Percentiles rank a stretch among this genome's conserved stretches.
These are phyloP conservation scores for Meriones psammophilus DNA, from an alignment of 2,797 vertebrate genomes.

Conservation along the genomic window DNA sequence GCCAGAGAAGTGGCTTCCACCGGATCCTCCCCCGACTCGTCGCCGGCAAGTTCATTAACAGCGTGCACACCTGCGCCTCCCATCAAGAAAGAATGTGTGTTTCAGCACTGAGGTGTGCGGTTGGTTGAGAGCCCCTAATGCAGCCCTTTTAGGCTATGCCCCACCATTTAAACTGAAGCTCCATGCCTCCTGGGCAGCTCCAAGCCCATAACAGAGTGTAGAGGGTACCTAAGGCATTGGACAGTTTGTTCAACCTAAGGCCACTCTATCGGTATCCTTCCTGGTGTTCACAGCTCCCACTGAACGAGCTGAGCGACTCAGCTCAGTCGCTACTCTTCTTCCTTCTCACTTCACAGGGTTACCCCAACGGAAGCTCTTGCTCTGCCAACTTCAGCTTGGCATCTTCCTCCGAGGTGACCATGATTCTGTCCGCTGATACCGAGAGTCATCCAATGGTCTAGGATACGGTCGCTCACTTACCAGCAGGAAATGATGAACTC, in stretches of 20 bases:
- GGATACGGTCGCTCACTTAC: background rate
- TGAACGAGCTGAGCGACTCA: background rate
- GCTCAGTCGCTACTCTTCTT: background rate
- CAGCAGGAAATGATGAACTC: background rate
- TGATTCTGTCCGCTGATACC: background rate
- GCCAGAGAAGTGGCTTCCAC: background rate
- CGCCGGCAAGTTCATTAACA: background rate
- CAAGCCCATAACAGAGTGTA: background rate
- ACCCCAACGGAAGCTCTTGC: background rate
- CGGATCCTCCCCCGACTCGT: background rate
- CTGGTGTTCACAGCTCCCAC: background rate
- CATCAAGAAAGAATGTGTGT: background rate
- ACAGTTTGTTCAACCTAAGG: background rate
- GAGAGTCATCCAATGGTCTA: background rate
- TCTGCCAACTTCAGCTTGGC: background rate
- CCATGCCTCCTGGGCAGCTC: background rate
- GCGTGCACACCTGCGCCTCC: background rate
- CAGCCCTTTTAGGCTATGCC: background rate
- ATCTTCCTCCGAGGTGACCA: background rate
- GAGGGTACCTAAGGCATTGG: background rate
- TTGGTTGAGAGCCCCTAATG: background rate
- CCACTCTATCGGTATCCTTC: background rate
- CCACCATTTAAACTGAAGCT: background rate
- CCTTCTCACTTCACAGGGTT: background rate
- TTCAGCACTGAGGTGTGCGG: background rate